Evolutionary conservation across 2,113 vertebrate species (phyloP), one percentile per base, ranked within the genome.

Genomic region (Pomatostomus ruficeps): DNA sequence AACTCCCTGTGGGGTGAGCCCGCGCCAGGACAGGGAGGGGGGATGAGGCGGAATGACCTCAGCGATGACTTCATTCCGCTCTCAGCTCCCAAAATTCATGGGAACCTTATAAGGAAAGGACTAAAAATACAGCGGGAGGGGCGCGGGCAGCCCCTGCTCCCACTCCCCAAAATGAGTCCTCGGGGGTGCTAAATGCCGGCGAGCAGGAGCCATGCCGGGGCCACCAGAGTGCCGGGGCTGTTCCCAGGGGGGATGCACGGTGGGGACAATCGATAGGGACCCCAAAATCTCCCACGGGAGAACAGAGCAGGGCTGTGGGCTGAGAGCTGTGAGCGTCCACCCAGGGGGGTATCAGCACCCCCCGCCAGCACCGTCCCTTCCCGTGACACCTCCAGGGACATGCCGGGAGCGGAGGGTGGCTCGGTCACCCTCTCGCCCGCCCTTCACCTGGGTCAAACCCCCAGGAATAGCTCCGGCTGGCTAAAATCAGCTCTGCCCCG

Each of bases 101-200:
- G 67, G 40, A 88, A 59, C 93, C 91, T 94, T 96, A 92, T 92
- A 96, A 92, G 93, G 93, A n/a, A 88, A 89, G 83, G 86, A 45
- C 75, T 90, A 85, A 82, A 68, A 77, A 66, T 90, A 89, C 40
- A 23, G 20, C 14, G 11, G 2, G 75, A 65, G 75, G 80, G 79
- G 66, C 2, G 1, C 16, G 4, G 31, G 71, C 51, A 40, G 78
- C 14, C 31, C 31, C 38, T 2, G 4, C 52, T 43, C 65, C 49
- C 88, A 35, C 46, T 73, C 61, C 74, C 59, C 90, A 82, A 75
- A 89, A 87, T 6, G 36, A 62, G 40, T 71, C 63, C 73, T 10
- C 5, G 43, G 28, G 49, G 86, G 14, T 42, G 36, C 35, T 70
- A 2, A 25, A 31, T 7, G 55, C 14, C 3, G 78, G 54, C 84